Percentiles rank a stretch among this genome's conserved stretches.
phyloP scores from a whole-genome alignment of 2,888 invertebrate species.

The Parnassius apollo region DNA sequence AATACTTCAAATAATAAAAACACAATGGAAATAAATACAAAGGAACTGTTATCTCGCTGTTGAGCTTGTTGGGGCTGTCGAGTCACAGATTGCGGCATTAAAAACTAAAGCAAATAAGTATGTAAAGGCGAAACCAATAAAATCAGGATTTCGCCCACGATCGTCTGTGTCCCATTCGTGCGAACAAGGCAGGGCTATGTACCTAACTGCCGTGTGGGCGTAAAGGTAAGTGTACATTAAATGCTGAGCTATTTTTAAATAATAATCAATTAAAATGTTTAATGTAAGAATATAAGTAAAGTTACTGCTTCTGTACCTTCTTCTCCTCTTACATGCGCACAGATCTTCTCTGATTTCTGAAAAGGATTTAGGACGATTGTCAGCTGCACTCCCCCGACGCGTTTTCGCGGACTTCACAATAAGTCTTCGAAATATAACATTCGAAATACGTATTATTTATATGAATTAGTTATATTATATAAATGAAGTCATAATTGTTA shows the following conservation, averaged over 20 bases:
- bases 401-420: too few species aligned
- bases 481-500: too few species aligned
- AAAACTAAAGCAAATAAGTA: constrained; percentile 59
- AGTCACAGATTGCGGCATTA: constrained; percentile 40
- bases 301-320: too few species aligned
- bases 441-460: too few species aligned
- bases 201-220: constrained; percentile 52
- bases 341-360: too few species aligned
- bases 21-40: constrained; percentile 11
- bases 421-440: too few species aligned
- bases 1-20: not conserved
- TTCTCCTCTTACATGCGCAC: too few species aligned
- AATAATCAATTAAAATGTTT: not conserved
- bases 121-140: constrained; percentile 56
- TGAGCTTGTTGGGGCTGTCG: constrained; percentile 22
- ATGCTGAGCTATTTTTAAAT: constrained; percentile 27
- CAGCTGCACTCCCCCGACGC: too few species aligned
- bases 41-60: constrained; percentile 14
- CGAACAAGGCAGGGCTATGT: constrained; percentile 58
- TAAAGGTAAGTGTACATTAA: constrained; percentile 35
- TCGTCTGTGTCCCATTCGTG: constrained; percentile 52
- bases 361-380: too few species aligned
- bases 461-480: too few species aligned
- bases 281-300: too few species aligned
- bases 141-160: constrained; percentile 70